Evolutionary conservation across 1,140 invertebrate genomes (phyloP).

Genomic region (Cotesia glomerata): DNA sequence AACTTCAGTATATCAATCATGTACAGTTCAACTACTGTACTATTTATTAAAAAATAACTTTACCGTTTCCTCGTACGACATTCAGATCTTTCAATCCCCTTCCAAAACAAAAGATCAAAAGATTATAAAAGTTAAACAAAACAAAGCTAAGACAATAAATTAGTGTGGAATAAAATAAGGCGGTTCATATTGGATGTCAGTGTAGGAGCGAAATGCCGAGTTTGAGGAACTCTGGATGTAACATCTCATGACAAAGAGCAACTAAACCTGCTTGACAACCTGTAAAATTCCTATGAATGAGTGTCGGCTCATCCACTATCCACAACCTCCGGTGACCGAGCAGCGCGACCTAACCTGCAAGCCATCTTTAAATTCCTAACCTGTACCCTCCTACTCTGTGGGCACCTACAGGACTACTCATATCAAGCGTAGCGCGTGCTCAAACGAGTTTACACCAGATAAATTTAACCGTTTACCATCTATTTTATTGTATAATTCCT

Average conservation of each 20-base stretch:
- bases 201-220: not conserved
- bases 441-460: not conserved
- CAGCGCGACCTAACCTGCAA: not conserved
- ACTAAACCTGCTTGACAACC: slow-evolving; percentile 56
- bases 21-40: no score
- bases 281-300: slow-evolving; percentile 59
- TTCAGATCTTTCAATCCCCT: no score
- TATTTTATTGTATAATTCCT: not conserved
- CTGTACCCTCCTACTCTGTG: no score
- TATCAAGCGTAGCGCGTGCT: not conserved
- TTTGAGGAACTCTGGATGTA: slow-evolving; percentile 1
- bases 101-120: not conserved
- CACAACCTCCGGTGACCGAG: slow-evolving; percentile 3
- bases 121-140: not conserved
- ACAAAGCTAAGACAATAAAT: not conserved
- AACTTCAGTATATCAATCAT: no score
- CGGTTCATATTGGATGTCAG: no score
- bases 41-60: no score
- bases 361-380: not conserved
- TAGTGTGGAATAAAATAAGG: no score
- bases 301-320: slow-evolving; percentile 32
- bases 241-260: slow-evolving; percentile 46
- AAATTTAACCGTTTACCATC: slow-evolving; percentile 2
- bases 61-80: not conserved
- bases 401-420: no score